A percentile compares a stretch with the other conserved stretches of the same genome.
Conservation (phyloP, 2,113 vertebrate genomes). For the Brachirus orientalis region DNA sequence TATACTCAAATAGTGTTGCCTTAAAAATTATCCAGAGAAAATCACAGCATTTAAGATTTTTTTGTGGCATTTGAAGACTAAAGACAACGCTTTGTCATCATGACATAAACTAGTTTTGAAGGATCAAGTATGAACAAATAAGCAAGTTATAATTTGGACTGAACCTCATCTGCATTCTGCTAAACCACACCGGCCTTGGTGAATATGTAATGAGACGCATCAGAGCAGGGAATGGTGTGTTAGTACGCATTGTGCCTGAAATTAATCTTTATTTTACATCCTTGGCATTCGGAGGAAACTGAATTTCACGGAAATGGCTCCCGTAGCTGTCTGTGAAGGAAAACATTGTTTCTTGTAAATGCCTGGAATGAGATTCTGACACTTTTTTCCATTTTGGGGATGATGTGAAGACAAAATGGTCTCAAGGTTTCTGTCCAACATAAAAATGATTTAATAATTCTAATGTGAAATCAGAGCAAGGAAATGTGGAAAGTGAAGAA, state of each 20-base stretch:
- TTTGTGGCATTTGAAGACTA: background rate
- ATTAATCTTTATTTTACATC: slow-evolving; percentile 49
- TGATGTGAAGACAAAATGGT: too few species aligned
- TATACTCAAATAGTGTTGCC: background rate
- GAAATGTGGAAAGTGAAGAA: background rate
- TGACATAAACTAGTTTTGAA: slow-evolving; percentile 38
- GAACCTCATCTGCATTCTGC: slow-evolving; percentile 43
- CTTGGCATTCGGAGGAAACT: slow-evolving; percentile 28
- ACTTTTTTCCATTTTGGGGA: background rate
- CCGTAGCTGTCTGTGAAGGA: slow-evolving; percentile 32
- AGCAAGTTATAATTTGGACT: slow-evolving; percentile 41
- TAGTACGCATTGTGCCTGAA: slow-evolving; percentile 58
- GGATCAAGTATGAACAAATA: slow-evolving; percentile 26
- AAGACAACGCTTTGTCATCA: slow-evolving; percentile 16
- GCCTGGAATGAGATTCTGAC: background rate
- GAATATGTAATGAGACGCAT: slow-evolving; percentile 63
- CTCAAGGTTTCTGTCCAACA: background rate
- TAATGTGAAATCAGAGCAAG: background rate
- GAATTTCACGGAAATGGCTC: slow-evolving; percentile 38
- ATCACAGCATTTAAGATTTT: slow-evolving; percentile 11
- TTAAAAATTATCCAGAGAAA: background rate
- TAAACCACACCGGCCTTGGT: slow-evolving; percentile 35
- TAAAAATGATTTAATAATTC: background rate
- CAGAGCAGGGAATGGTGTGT: slow-evolving; percentile 43
- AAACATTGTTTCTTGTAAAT: slow-evolving; percentile 16